A percentile compares a stretch with the other conserved stretches of the same genome.
Evolutionary conservation across 2,888 invertebrate genomes (phyloP).

Genomic region (Disparrhopalites patrizii): DNA sequence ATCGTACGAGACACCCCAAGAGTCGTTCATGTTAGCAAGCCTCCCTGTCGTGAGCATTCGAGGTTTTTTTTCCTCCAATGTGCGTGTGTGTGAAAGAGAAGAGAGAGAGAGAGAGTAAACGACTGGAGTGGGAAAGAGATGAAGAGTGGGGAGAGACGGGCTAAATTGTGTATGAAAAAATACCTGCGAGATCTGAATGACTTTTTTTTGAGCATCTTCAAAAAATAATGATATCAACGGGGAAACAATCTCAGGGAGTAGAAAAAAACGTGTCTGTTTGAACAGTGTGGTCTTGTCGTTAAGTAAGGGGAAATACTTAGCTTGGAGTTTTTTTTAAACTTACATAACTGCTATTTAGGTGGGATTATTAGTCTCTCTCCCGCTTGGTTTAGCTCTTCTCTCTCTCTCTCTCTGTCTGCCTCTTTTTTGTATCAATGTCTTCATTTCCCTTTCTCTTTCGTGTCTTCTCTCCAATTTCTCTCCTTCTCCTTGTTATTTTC

Average conservation of each 20-base stretch:
- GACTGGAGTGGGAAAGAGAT: no score
- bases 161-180: neutral
- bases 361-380: neutral
- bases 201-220: slow-evolving; percentile 4
- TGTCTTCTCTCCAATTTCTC: no score
- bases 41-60: no score
- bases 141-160: no score
- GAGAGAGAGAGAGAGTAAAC: no score
- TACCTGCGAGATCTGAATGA: neutral
- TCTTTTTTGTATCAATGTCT: no score
- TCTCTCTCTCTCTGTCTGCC: no score
- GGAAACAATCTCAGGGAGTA: neutral
- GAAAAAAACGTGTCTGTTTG: neutral
- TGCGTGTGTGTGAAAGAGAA: no score
- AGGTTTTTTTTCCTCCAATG: no score
- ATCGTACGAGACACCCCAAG: slow-evolving; percentile 11
- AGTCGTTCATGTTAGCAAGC: neutral
- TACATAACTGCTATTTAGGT: neutral
- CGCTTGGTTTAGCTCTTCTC: neutral
- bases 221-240: slow-evolving; percentile 4
- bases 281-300: neutral
- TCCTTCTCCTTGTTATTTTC: no score
- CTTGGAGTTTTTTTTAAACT: neutral
- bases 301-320: neutral
- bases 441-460: no score